A percentile compares a stretch with the other conserved stretches of the same genome.
Evolutionary conservation across 2,797 vertebrate genomes (phyloP).

Genomic region (Fistularia tabacaria): DNA sequence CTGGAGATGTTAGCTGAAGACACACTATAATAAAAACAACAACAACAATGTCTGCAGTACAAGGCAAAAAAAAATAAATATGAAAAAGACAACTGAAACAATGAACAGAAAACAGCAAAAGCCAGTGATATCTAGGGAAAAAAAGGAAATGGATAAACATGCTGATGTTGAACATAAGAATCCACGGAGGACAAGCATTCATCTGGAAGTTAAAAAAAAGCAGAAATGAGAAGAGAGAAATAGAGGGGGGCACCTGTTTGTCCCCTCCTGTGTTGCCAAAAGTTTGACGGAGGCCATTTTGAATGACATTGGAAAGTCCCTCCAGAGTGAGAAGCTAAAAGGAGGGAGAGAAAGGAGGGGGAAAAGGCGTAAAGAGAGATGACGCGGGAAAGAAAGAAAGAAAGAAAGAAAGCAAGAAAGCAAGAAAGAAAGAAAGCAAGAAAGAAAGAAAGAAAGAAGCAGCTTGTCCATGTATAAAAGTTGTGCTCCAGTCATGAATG

Average conservation of each 20-base stretch:
- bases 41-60: background rate
- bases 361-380: constrained; percentile 28
- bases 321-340: constrained; percentile 97
- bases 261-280: constrained; percentile 93
- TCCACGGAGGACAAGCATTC: background rate
- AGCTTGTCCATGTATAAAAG: background rate
- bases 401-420: too few species aligned
- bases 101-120: constrained; percentile 7
- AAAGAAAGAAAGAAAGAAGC: constrained; percentile 9
- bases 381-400: constrained; percentile 6
- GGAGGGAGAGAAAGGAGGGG: constrained; percentile 65
- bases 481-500: too few species aligned
- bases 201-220: constrained; percentile 28
- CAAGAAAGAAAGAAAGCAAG: constrained; percentile 8
- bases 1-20: background rate
- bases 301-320: constrained; percentile 96
- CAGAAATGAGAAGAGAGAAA: constrained; percentile 66
- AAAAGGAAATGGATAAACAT: constrained; percentile 11
- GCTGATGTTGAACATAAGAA: background rate
- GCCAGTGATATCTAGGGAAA: constrained; percentile 13
- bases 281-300: constrained; percentile 95
- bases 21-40: background rate
- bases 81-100: background rate
- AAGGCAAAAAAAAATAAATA: constrained; percentile 1
- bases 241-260: constrained; percentile 90